Percentiles rank a stretch among this genome's conserved stretches.
These are phyloP conservation scores for Sander vitreus DNA, from an alignment of 2,113 vertebrate species.

Conservation along the genomic window DNA sequence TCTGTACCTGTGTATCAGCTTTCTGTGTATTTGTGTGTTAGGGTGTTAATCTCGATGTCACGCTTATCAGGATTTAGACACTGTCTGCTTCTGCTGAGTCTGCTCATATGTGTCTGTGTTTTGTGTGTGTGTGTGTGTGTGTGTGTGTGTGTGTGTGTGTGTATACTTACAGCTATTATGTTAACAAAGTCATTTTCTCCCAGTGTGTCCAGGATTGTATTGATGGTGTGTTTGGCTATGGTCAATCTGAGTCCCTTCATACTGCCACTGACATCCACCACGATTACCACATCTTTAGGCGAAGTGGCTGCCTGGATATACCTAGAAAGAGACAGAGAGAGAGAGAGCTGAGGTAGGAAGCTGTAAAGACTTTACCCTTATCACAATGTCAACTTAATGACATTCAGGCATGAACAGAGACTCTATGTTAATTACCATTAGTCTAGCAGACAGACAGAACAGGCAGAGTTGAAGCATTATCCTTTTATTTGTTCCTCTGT, in stretches of 20 bases:
- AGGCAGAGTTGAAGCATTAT: conserved; percentile 49
- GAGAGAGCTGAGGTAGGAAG: not conserved
- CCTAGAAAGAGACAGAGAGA: conserved; percentile 78
- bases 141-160: not conserved
- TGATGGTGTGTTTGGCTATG: conserved; percentile 95
- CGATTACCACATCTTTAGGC: conserved; percentile 94
- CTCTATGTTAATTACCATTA: not conserved
- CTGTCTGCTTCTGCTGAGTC: not conserved
- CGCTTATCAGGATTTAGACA: not conserved
- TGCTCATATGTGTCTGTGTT: not conserved
- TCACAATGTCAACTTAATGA: not conserved
- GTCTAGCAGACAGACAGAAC: conserved; percentile 18
- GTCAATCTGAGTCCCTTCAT: conserved; percentile 95
- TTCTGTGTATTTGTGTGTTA: conserved; percentile 11
- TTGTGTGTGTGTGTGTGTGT: not conserved
- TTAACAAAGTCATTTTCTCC: conserved; percentile 99
- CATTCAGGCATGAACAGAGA: not conserved
- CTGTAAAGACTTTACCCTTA: not conserved
- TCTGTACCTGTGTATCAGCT: conserved; percentile 11
- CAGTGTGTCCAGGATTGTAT: conserved; percentile 93
- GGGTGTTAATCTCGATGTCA: conserved; percentile 35
- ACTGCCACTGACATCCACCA: conserved; percentile 95
- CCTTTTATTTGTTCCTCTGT: conserved; percentile 64
- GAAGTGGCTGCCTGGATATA: conserved; percentile 97
- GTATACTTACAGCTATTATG: conserved; percentile 89